Evolutionary conservation across 2,888 invertebrate species (phyloP).

Genomic region (Drosophila borborema): DNA sequence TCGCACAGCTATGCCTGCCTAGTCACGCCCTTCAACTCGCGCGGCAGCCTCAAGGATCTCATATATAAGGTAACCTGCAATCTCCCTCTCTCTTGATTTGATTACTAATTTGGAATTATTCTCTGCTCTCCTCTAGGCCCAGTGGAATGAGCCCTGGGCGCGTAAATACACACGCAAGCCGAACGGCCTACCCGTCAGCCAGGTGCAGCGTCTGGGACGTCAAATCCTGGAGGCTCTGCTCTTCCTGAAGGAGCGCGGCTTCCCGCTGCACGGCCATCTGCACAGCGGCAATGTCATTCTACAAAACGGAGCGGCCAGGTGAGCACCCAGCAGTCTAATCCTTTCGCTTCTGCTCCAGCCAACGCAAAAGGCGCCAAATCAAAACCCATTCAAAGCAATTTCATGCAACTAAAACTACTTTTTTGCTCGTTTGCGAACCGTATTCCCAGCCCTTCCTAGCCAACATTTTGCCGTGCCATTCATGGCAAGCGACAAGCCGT

Average conservation of each 20-base stretch:
- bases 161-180: conserved; percentile 90
- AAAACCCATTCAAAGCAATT: conserved; percentile 57
- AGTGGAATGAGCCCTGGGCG: conserved; percentile 92
- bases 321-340: conserved; percentile 51
- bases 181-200: conserved; percentile 90
- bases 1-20: conserved; percentile 89
- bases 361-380: conserved; percentile 46
- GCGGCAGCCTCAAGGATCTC: conserved; percentile 95
- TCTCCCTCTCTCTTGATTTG: background rate
- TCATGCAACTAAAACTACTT: conserved; percentile 44
- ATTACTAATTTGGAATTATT: background rate
- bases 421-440: background rate
- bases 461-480: conserved; percentile 26
- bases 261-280: conserved; percentile 94
- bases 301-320: conserved; percentile 96
- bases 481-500: conserved; percentile 52
- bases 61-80: conserved; percentile 90
- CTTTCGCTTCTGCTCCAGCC: background rate
- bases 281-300: conserved; percentile 96
- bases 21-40: conserved; percentile 92
- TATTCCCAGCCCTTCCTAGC: background rate
- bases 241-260: conserved; percentile 93
- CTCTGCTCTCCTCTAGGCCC: conserved; percentile 86
- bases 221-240: conserved; percentile 95
- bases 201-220: conserved; percentile 94